phyloP scores from a whole-genome alignment of 1,140 invertebrate species.

The Brachionus rubens region DNA sequence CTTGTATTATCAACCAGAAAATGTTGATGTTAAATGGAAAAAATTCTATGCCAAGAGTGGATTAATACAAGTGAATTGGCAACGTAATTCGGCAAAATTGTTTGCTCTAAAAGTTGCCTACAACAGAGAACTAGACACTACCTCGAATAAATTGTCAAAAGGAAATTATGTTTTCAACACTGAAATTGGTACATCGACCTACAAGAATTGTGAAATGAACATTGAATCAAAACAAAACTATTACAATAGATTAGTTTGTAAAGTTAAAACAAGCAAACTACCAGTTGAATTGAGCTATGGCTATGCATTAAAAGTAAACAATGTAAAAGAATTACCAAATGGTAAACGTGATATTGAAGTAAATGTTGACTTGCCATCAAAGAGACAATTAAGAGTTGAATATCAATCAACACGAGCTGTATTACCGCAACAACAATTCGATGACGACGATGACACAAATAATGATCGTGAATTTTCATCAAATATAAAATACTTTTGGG shows the following conservation, averaged over 20 bases:
- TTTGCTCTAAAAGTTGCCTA: not conserved
- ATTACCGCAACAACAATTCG: not conserved
- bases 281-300: slow-evolving; percentile 38
- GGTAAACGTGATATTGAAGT: slow-evolving; percentile 36
- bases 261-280: slow-evolving; percentile 22
- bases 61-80: not conserved
- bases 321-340: not conserved
- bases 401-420: not conserved
- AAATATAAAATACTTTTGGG: not conserved
- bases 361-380: not conserved
- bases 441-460: slow-evolving; percentile 17
- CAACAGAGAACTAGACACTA: slow-evolving; percentile 8
- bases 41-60: slow-evolving; percentile 3
- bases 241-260: slow-evolving; percentile 29
- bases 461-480: slow-evolving; percentile 28
- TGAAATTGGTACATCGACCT: not conserved
- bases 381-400: slow-evolving; percentile 21
- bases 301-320: slow-evolving; percentile 10
- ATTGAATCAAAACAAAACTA: slow-evolving; percentile 24
- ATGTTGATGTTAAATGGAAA: not conserved
- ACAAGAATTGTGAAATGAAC: slow-evolving; percentile 32
- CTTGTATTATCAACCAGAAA: not conserved
- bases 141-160: not conserved
- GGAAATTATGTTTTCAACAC: slow-evolving; percentile 14
- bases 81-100: not conserved